These are phyloP conservation scores for Guaruba guarouba DNA, from an alignment of 2,113 vertebrate species.

Conservation along the genomic window DNA sequence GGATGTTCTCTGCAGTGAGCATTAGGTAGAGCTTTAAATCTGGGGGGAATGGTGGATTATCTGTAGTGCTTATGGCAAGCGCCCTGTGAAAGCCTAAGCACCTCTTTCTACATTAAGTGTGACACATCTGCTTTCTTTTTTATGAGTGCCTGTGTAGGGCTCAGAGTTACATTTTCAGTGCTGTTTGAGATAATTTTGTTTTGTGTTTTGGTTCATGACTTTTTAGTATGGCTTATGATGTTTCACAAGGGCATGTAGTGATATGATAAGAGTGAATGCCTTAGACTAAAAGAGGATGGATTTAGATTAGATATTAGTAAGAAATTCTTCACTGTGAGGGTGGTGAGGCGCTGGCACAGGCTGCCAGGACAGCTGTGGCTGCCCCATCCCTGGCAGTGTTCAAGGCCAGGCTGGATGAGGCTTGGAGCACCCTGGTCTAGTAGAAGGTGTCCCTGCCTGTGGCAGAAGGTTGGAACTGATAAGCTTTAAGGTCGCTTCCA, in stretches of 20 bases:
- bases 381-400: background rate
- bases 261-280: background rate
- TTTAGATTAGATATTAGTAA: background rate
- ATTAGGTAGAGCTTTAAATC: accelerated
- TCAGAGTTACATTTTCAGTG: background rate
- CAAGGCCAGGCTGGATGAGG: background rate
- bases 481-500: background rate
- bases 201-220: background rate
- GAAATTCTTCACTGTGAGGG: background rate
- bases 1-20: accelerated
- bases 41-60: accelerated
- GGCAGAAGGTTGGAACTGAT: background rate
- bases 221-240: background rate
- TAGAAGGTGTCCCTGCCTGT: background rate
- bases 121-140: background rate
- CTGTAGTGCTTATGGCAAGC: accelerated
- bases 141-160: background rate
- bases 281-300: background rate
- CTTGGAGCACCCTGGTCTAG: background rate
- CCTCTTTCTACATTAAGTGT: accelerated
- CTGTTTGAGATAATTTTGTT: background rate
- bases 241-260: background rate
- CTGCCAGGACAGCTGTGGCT: background rate
- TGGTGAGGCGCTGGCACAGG: background rate
- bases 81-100: accelerated